phyloP scores from a whole-genome alignment of 2,888 invertebrate genomes.

The Leptothorax acervorum region DNA sequence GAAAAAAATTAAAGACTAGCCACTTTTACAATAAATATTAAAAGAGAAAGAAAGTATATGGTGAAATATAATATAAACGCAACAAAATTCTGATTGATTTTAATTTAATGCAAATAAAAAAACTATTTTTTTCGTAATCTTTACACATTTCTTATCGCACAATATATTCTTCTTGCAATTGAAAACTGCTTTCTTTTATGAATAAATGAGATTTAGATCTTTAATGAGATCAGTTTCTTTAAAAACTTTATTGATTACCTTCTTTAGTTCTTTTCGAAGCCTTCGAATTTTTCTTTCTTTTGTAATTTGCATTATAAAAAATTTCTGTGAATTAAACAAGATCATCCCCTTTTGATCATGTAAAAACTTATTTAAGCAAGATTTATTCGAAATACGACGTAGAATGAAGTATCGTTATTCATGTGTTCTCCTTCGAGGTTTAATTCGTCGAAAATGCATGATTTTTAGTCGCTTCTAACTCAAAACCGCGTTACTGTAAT shows the following conservation, averaged over 20 bases:
- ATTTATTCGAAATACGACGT: background rate
- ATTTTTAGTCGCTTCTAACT: background rate
- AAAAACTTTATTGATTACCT: background rate
- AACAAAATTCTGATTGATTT: background rate
- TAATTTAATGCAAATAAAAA: background rate
- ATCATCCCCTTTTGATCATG: background rate
- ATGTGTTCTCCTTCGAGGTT: background rate
- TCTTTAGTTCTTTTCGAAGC: background rate
- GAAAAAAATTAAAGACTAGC: background rate
- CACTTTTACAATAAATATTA: background rate
- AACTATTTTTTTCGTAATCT: background rate
- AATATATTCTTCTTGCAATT: background rate
- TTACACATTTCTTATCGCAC: background rate
- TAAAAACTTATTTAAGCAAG: slow-evolving; percentile 6
- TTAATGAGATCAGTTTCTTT: background rate
- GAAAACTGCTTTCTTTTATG: background rate
- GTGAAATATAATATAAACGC: background rate
- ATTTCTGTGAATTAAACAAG: background rate
- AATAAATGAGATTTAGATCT: background rate
- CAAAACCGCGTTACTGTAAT: background rate
- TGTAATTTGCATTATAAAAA: background rate
- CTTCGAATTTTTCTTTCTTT: background rate
- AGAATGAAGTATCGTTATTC: background rate
- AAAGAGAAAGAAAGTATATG: background rate
- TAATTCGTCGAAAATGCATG: background rate